Base-by-base conservation (phyloP, 1,140 invertebrate species). In the Zaprionus kolodkinae region DNA sequence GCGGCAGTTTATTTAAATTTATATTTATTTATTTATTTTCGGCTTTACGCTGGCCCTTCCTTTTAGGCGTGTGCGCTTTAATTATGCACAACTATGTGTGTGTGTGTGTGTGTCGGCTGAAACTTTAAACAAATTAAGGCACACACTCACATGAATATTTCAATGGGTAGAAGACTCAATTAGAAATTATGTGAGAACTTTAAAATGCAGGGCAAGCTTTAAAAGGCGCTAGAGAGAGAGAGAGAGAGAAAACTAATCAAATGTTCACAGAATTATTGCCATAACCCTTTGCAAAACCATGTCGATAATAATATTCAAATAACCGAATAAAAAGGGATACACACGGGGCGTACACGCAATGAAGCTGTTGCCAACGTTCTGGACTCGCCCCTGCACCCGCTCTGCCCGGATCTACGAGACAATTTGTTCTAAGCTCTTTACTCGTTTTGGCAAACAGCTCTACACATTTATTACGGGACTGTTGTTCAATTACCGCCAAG, bases 401-500 rank as follows among this genome's bases (percentile, higher is more conserved):
- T 21, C 21, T 21, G 21, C 21, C 21, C 21, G 21, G 78, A 71
- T 80, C 64, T 79, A 62, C 64, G 71, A 71, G 78, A 78, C 82
- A 85, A 85, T 81, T 86, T 87, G 76, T 86, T 82, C 65, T 87
- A 79, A 86, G 76, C 76, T 72, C 79, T 87, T 81, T 78, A 73
- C 45, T 67, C 13, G 13, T 70, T 70, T 21, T 76, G 73, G 73
- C 73, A 76, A 76, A 65, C 68, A 72, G 43, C 66, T 85, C 61
- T 78, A 62, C 12, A 79, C 81, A 84, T 84, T 84, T 84, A 80
- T 84, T 79, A 80, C 68, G 68, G 54, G 60, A 25, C 35, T 81
- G 81, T 79, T 86, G 82, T 87, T 87, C 82, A 86, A 86, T 86
- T 86, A 87, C 83, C 76, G 82, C 82, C 79, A 82, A 86, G 82